These are phyloP conservation scores for Vollenhovia emeryi DNA, from an alignment of 1,140 invertebrate genomes.

Conservation along the genomic window DNA sequence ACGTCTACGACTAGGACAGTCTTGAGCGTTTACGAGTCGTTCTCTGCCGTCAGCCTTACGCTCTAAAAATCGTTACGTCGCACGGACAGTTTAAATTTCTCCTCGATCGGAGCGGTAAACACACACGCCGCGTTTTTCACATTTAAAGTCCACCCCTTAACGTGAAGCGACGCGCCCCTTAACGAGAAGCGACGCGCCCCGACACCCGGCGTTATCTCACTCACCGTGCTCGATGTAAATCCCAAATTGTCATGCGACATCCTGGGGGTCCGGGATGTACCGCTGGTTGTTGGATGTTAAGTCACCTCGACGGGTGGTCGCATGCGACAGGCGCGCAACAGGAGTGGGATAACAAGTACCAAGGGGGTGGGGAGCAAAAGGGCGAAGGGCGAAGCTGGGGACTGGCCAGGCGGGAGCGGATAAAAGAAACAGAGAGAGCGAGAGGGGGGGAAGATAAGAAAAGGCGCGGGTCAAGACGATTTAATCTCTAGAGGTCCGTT, in stretches of 20 bases:
- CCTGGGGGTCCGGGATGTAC: constrained; percentile 25
- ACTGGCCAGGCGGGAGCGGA: background rate
- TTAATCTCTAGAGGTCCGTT: constrained; percentile 69
- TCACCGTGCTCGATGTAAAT: constrained; percentile 82
- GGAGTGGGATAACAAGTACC: too few relatives aligned
- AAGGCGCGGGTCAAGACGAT: background rate
- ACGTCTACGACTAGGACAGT: too few relatives aligned
- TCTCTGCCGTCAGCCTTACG: too few relatives aligned
- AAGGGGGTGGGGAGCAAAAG: background rate
- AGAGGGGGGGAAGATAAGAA: background rate
- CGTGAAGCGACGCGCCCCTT: background rate
- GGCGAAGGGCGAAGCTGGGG: background rate
- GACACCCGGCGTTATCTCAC: constrained; percentile 50
- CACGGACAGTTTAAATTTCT: background rate
- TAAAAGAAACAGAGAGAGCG: background rate
- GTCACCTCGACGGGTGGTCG: constrained; percentile 2
- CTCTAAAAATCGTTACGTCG: background rate
- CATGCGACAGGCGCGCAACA: background rate
- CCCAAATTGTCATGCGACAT: constrained; percentile 83
- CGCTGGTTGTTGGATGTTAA: background rate
- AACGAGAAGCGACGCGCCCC: too few relatives aligned
- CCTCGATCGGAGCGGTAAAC: background rate
- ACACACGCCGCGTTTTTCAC: background rate
- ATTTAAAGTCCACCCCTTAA: background rate
- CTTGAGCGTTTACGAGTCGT: too few relatives aligned